Evolutionary conservation across 2,113 vertebrate genomes (phyloP), one percentile per base, ranked within the genome.

Genomic region (Garra rufa): DNA sequence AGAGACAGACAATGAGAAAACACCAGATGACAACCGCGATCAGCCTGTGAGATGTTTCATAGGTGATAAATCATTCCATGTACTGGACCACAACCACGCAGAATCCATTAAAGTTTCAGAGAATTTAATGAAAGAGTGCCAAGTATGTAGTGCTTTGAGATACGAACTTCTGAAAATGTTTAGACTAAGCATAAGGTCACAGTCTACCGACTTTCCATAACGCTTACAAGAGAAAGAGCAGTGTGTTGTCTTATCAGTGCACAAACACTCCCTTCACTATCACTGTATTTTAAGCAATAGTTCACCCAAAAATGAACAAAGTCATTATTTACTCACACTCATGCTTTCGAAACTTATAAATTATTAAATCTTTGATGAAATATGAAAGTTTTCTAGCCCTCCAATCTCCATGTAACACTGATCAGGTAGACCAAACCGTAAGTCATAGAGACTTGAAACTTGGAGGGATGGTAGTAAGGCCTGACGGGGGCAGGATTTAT

Each of bases 121-220:
- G 34, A 5, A 41, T 38, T 67, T 69, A 69, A 30, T 30, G 13
- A 30, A 65, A 65, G n/a, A 69, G 30, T 69, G 65, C 30, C 8
- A 34, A 34, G 61, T 8, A 41, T 41, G 67, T 70, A 11, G 41
- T 14, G 11, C 41, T 71, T 15, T 71, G 69, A 71, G n/a, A 69
- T 21, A 69, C 3, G 3, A 50, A 69, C 14, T 14, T 69, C 5
- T 69, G 28, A 75, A 75, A 75, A 75, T 75, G 44, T 50, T 75
- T 75, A 50, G 71, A 30, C 69, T 71, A 44, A 48, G 24, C 44
- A 19, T 75, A 46, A 74, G 71, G n/a, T 71, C 71, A 50, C 71
- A 75, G 71, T 75, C 71, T 50, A 50, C 44, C 48, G 44, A 17
- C 13, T 75, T 75, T 50, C 71, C 24, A 30, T 75, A 75, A 75